Base-by-base conservation (phyloP, 2,797 vertebrate genomes). In the Scarus forsteni region DNA sequence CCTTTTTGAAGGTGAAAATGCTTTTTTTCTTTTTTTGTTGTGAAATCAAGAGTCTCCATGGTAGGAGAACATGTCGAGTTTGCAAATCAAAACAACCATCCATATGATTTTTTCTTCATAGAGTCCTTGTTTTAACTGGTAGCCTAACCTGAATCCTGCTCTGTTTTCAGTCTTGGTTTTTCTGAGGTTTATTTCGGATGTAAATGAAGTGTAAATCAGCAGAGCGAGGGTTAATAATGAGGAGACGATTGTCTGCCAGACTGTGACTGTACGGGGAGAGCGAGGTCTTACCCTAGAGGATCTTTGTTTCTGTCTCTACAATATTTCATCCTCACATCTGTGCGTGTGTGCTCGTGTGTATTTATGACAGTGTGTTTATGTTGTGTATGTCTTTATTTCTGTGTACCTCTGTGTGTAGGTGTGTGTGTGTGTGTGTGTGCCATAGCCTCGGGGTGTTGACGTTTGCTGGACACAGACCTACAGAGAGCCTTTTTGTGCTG, bases 401-500 rank as follows among this genome's bases (percentile, higher is more conserved):
- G 14, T 56, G 36, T 69, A 52, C 74, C 57, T 36, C 16, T 60
- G 39, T 53, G 16, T 65, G 73, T 79, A n/a, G 73, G 49, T 63
- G 75, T 81, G n/a, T 75, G 49, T 70, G 54, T 55, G 18, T 62
- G 49, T 18, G 48, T 19, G 50, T 52, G 34, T 36, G 51, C 36
- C 8, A 3, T 75, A 73, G 78, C 80, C 80, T 75, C 69, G 42
- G 74, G 83, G 61, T 79, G 66, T 77, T 77, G 64, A 84, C 56
- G 68, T 80, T 80, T 80, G 68, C 67, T 80, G 83, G 85, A 86
- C 83, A 86, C 73, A 78, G 76, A 81, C 80, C 70, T 74, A 78
- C 74, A 79, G 64, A 81, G 54, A 78, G 62, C 81, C 86, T 27
- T 27, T 90, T 88, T 92, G 81, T 88, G 75, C 55, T 63, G 72